Evolutionary conservation across 1,140 invertebrate genomes (phyloP).

Genomic region (Ceratitis capitata): DNA sequence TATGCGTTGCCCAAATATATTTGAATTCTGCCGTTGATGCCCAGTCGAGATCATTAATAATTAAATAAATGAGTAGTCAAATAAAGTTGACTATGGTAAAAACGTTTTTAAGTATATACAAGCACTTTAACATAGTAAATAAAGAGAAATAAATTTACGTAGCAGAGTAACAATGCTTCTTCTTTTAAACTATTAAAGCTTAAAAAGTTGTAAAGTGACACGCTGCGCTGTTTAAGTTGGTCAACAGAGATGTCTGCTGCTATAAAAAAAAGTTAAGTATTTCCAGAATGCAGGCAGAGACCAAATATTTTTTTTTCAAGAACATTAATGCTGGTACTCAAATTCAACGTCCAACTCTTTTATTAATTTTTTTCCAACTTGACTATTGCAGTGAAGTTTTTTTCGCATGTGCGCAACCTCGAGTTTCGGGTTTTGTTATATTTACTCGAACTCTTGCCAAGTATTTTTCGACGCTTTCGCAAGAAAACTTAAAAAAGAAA

Average conservation of each 20-base stretch:
- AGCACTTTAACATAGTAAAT: background rate
- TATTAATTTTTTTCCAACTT: background rate
- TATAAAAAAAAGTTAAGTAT: background rate
- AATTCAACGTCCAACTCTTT: background rate
- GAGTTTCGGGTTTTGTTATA: background rate
- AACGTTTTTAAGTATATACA: background rate
- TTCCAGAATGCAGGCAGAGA: background rate
- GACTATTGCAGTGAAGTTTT: background rate
- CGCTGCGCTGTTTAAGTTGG: background rate
- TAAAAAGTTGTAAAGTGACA: background rate
- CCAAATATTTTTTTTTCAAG: background rate
- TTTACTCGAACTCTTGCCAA: background rate
- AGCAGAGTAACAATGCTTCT: background rate
- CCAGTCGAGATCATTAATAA: slow-evolving; percentile 1
- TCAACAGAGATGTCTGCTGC: no score
- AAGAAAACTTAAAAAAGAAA: background rate
- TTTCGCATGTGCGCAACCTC: background rate
- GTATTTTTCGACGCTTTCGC: background rate
- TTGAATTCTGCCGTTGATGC: background rate
- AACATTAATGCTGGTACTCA: background rate
- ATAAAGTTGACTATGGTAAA: background rate
- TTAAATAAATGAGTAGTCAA: slow-evolving; percentile 14
- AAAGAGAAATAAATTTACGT: background rate
- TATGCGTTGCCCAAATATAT: slow-evolving; percentile 10
- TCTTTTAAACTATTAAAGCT: background rate